Conservation (phyloP, 2,888 invertebrate genomes). For the Agrilus cyanescens region DNA sequence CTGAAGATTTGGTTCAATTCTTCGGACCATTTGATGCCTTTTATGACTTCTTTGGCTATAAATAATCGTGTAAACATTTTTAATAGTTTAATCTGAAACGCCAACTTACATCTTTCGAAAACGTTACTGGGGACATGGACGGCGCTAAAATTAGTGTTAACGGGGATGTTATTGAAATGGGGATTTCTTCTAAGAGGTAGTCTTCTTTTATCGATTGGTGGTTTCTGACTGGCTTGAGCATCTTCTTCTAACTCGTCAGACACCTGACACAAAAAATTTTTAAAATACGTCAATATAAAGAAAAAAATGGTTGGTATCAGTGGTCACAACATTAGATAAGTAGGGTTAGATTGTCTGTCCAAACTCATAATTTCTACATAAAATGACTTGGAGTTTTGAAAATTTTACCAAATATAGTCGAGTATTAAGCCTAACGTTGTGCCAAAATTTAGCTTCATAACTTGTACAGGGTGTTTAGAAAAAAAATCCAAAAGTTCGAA, state of each 20-base stretch:
- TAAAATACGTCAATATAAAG: too few species aligned
- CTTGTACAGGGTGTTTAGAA: too few species aligned
- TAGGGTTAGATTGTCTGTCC: too few species aligned
- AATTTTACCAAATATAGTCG: too few species aligned
- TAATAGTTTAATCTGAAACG: not conserved
- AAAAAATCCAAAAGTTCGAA: too few species aligned
- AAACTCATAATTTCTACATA: too few species aligned
- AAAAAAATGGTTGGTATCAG: too few species aligned
- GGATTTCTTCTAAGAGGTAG: conserved; percentile 53
- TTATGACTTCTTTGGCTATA: conserved; percentile 71
- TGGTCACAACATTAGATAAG: too few species aligned
- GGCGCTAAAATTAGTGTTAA: conserved; percentile 70
- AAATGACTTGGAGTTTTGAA: too few species aligned
- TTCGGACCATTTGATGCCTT: conserved; percentile 93
- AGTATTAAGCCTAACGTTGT: too few species aligned
- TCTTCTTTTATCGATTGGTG: conserved; percentile 42
- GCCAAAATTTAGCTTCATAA: too few species aligned
- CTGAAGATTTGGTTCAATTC: conserved; percentile 81
- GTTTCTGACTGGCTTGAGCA: conserved; percentile 33
- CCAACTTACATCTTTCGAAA: conserved; percentile 66
- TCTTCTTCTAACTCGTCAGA: conserved; percentile 29
- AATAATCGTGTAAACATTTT: conserved; percentile 8
- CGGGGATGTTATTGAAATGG: conserved; percentile 67
- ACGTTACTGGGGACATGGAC: conserved; percentile 95
- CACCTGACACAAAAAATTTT: conserved; percentile 22